Percentiles rank a stretch among this genome's conserved stretches.
Conservation (phyloP, 2,113 vertebrate species). For the Apus apus region DNA sequence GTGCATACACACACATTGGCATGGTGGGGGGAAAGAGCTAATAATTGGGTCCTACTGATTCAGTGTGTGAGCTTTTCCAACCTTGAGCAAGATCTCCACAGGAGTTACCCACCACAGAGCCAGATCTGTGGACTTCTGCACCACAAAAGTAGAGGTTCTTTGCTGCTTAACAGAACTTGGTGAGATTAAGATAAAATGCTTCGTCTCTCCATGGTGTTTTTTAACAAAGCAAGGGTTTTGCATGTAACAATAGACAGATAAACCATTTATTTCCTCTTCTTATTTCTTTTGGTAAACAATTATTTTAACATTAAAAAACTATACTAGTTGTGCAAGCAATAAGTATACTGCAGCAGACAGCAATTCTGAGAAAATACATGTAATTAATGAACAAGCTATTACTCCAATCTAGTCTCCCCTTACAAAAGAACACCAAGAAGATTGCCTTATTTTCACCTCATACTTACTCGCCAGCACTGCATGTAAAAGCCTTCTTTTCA, state of each 20-base stretch:
- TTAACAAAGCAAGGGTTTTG: constrained; percentile 52
- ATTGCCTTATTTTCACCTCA: background rate
- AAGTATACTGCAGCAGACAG: background rate
- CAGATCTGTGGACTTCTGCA: constrained; percentile 56
- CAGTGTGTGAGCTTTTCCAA: constrained; percentile 41
- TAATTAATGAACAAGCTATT: background rate
- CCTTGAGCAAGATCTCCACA: constrained; percentile 47
- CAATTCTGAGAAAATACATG: background rate
- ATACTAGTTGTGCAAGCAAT: background rate
- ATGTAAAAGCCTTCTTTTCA: background rate
- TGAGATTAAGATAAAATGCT: constrained; percentile 60
- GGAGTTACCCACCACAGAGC: constrained; percentile 47
- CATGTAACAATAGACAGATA: constrained; percentile 24
- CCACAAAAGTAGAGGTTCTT: constrained; percentile 51
- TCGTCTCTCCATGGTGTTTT: constrained; percentile 7
- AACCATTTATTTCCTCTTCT: background rate
- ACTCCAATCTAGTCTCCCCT: background rate
- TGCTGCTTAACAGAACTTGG: constrained; percentile 42
- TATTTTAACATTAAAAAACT: constrained; percentile 7
- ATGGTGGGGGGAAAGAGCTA: background rate
- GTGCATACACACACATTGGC: background rate
- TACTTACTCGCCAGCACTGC: background rate
- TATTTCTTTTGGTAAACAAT: constrained; percentile 16
- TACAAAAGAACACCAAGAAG: background rate
- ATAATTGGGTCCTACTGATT: constrained; percentile 60